A percentile compares a stretch with the other conserved stretches of the same genome.
These are phyloP conservation scores for Smittia sp. DNA, from an alignment of 2,888 invertebrate genomes.

Conservation along the genomic window DNA sequence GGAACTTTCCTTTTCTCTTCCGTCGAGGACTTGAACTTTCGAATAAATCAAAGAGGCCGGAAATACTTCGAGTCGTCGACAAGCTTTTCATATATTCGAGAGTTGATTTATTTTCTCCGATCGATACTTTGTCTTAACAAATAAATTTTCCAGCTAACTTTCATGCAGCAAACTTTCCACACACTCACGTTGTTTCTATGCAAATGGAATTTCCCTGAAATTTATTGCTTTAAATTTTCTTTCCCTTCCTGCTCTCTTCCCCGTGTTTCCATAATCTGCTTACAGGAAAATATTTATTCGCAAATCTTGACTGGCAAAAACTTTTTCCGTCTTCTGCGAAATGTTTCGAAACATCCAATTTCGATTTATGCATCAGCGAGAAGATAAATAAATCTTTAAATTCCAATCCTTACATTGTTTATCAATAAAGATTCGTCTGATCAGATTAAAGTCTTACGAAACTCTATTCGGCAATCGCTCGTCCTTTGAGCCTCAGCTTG, in stretches of 20 bases:
- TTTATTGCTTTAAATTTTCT: constrained; percentile 15
- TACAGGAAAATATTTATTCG: constrained; percentile 1
- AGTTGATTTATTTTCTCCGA: constrained; percentile 10
- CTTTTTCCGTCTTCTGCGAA: not conserved
- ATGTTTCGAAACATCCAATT: not conserved
- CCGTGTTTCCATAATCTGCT: constrained; percentile 18
- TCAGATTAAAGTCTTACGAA: not conserved
- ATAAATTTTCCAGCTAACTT: not conserved
- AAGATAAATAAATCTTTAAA: not conserved
- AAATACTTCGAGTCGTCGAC: not conserved
- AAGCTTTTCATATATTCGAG: not conserved
- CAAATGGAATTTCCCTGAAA: not conserved
- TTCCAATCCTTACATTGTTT: not conserved
- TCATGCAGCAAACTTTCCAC: constrained; percentile 9
- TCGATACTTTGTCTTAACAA: constrained; percentile 4
- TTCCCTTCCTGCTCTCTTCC: not conserved
- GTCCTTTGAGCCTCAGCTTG: too few relatives aligned
- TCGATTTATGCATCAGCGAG: not conserved
- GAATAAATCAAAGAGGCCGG: not conserved
- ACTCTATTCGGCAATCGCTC: not conserved
- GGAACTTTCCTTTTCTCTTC: not conserved
- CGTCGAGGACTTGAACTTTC: not conserved
- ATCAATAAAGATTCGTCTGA: not conserved
- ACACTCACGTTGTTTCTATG: constrained; percentile 21
- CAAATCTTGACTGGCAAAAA: not conserved